Evolutionary conservation across 2,797 vertebrate genomes (phyloP), one percentile per base, ranked within the genome.

Genomic region (Brachymystax lenok): DNA sequence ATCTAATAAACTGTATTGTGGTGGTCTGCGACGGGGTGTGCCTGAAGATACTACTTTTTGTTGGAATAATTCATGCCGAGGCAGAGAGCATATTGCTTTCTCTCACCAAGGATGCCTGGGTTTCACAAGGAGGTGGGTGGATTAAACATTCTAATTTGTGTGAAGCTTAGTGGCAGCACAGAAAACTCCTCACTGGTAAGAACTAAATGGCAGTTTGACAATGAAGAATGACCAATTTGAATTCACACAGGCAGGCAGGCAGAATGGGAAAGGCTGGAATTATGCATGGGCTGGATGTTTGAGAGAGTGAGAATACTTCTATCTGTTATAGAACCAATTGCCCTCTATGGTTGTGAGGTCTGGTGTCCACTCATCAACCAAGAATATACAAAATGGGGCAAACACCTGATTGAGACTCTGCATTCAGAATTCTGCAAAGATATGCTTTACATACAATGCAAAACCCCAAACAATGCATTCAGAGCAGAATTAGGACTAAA

Each of bases 91-190:
- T 77, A 51, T 56, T 61, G 76, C 70, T 14, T 75, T 66, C 74
- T 71, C 64, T 33, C 50, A n/a, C 35, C 54, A 59, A 33, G 14
- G 51, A 21, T 17, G 13, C 73, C 56, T 69, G 75, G 51, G 61
- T 67, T 72, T 77, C 52, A 35, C 50, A 61, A 17, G 59, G 19
- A 81, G 33, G 59, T 77, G 76, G 12, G 56, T 74, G 80, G 75
- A 84, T 77, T 76, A 84, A 52, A 82, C 75, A 72, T 77, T 78
- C 76, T 79, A 76, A 85, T 83, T 74, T 81, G 73, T 72, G 79
- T 59, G 71, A 77, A 71, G 74, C 74, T 82, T 79, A 83, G 54
- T 77, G 75, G 19, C 5, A 28, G 63, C 71, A 24, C 66, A 54
- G 74, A 77, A 77, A 69, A 70, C 74, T 72, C 56, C 63, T 78